Evolutionary conservation across 2,888 invertebrate genomes (phyloP), one percentile per base, ranked within the genome.

Genomic region (Gymnoscelis rufifasciata): DNA sequence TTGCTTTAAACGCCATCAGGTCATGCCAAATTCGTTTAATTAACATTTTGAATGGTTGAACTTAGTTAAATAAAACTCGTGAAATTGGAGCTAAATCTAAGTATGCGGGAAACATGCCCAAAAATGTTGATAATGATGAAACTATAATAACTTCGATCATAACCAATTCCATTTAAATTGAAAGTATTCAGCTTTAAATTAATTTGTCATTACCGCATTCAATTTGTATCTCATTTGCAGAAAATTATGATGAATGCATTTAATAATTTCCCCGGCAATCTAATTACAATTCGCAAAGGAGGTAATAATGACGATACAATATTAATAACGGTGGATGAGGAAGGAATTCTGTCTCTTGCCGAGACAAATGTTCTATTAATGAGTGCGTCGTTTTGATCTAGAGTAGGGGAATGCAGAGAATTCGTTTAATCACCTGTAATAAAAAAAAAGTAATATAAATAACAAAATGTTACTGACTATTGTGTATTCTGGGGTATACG

Each of bases 361-460:
- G 73, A 77, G 83, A 82, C 82, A 82, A 83, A 84, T 84, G 83
- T 76, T 68, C 72, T 80, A 84, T 78, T 84, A 84, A 84, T 83
- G 82, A 83, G 78, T 71, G 66, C 64, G 71, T 73, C 71, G 70
- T 67, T 63, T 61, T 47, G 43, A 46, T 39, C 52, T 61, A 71
- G 69, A 67, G 45, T 46, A 43, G 61, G 39, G 43, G 13, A 1
- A 11, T 28, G 2, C 33, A 49, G 44, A 49, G 44, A 38, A 28
- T 15, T 14, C 2, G 14, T 8, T n/a, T 6, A 11, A 13, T 3
- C 11, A 5, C 5, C 19, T 19, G 19, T 26, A 26, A 3, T 26
- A 6, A 6, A 26, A 26, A 26, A 7, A 1, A n/a, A n/a, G n/a
- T n/a, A n/a, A n/a, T n/a, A n/a, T n/a, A n/a, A n/a, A n/a, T n/a